phyloP scores from a whole-genome alignment of 2,113 vertebrate genomes.

The Climacteris rufus region DNA sequence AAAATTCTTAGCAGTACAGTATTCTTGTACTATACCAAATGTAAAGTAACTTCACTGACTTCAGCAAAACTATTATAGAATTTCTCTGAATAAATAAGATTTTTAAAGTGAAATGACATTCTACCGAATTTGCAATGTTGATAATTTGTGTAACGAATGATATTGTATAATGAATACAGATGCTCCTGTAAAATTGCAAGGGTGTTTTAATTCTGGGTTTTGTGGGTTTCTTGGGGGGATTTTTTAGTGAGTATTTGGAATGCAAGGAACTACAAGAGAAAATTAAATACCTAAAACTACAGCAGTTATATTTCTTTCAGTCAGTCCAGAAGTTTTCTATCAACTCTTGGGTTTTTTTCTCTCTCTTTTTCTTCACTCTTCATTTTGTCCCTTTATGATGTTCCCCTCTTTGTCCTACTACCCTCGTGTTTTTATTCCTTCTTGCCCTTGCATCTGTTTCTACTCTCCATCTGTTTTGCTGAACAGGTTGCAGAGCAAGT shows the following conservation, averaged over 20 bases:
- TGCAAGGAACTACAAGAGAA: neutral
- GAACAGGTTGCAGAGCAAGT: constrained; percentile 44
- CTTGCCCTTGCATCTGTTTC: constrained; percentile 1
- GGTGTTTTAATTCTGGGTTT: neutral
- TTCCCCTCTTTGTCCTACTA: neutral
- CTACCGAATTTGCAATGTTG: neutral
- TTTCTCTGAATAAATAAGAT: neutral
- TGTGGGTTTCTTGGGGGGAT: neutral
- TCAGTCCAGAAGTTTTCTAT: neutral
- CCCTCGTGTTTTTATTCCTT: neutral
- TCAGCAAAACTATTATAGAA: neutral
- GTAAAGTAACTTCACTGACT: neutral
- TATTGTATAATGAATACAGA: neutral
- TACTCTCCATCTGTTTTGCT: neutral
- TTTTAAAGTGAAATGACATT: neutral
- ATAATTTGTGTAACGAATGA: no score
- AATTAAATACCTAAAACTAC: neutral
- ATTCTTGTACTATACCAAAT: neutral
- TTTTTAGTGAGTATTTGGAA: neutral
- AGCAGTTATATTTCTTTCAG: neutral
- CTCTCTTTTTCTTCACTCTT: neutral
- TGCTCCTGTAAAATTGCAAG: neutral
- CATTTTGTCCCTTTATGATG: neutral
- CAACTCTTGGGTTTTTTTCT: neutral
- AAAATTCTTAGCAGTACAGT: neutral